Evolutionary conservation across 1,140 invertebrate species (phyloP), one percentile per base, ranked within the genome.

Genomic region (Brachionus sp.): DNA sequence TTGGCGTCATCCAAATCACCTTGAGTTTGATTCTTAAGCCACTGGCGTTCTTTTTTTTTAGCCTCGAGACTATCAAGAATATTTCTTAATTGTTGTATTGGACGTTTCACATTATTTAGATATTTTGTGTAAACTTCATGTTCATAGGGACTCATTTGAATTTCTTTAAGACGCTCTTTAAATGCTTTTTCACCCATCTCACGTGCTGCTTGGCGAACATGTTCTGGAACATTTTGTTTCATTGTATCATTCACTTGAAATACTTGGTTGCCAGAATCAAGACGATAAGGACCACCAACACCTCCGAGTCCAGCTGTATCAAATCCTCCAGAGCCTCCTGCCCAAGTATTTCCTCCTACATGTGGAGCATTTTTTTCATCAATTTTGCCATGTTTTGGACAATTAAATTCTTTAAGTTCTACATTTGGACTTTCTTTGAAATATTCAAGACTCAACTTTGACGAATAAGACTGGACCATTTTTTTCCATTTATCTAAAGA

Each of bases 1-100:
- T 97, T 98, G 0, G 92, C 92, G 86, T 98, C 97, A 87, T 98
- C 97, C 33, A 98, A 89, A 88, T 98, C 97, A 0, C 97, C 97
- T 66, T 93, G 92, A 0, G 95, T 96, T 89, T 89, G 87, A 77
- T 89, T 87, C 84, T 87, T 92, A 33, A 93, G 91, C 96, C 97
- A 98, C 85, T 95, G 93, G 7, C 96, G 90, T 86, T 98, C 96
- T 85, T 95, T 95, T 85, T 93, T 93, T 90, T 96, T 95, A 0
- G 95, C 95, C 90, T 98, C 93, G 35, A 95, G 88, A 84, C 93
- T 91, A 70, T 90, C 90, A 3, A 93, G 86, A 83, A 93, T 91
- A 0, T 92, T 90, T 37, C 91, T 87, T 35, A 92, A 86, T 19
- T 90, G 88, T 86, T 91, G 90, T 84, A 90, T 90, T 89, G 93